A percentile compares a stretch with the other conserved stretches of the same genome.
Evolutionary conservation across 2,888 invertebrate genomes (phyloP).

Genomic region (Metopia argyrocephala): DNA sequence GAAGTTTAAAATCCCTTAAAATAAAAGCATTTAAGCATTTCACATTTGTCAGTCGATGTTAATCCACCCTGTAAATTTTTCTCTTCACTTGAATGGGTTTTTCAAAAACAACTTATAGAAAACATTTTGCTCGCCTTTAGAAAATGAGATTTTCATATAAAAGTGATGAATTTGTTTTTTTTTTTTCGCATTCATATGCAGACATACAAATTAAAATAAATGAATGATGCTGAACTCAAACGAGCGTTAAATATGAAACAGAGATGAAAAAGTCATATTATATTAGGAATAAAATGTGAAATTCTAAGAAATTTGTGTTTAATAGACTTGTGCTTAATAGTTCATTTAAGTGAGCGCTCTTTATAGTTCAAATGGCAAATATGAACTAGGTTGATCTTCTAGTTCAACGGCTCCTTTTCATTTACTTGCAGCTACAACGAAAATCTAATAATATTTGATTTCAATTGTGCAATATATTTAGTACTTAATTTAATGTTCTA

Average conservation of each 20-base stretch:
- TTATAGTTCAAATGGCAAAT: too few species aligned
- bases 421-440: too few species aligned
- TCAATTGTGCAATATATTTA: too few species aligned
- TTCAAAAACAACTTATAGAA: background rate
- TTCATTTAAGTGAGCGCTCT: slow-evolving; percentile 7
- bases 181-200: background rate
- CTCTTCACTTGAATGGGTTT: slow-evolving; percentile 12
- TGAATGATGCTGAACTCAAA: slow-evolving; percentile 3
- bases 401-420: too few species aligned
- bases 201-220: background rate
- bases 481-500: too few species aligned
- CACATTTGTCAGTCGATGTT: too few species aligned
- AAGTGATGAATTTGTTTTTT: background rate
- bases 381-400: too few species aligned
- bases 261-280: slow-evolving; percentile 14
- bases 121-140: background rate
- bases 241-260: slow-evolving; percentile 6
- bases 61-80: too few species aligned
- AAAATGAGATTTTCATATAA: background rate
- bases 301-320: background rate
- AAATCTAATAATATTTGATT: too few species aligned
- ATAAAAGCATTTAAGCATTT: too few species aligned
- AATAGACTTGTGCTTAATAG: background rate
- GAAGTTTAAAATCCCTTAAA: too few species aligned
- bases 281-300: background rate